Evolutionary conservation across 2,888 invertebrate genomes (phyloP), one percentile per base, ranked within the genome.

Genomic region (Cryptocephalus primarius): DNA sequence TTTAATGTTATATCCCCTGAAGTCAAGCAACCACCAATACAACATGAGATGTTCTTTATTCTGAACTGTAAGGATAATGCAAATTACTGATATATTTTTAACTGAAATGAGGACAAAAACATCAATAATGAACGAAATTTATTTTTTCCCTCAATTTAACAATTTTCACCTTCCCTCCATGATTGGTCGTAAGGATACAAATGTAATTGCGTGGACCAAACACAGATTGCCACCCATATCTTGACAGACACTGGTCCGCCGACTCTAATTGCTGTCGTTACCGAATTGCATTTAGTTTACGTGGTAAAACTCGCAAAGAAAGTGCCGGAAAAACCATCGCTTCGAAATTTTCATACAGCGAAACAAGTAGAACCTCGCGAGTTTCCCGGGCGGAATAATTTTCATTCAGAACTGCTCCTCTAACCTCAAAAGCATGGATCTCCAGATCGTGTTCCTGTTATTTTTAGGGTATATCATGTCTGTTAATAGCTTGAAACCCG

Each of bases 401-500:
- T 36, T 36, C 36, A 36, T 36, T 36, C n/a, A 36, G 36, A 6
- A 36, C n/a, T 36, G n/a, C n/a, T 6, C 11, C 36, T 36, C 36
- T 36, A 36, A 36, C 36, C 36, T 36, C n/a, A 36, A 36, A 36
- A 36, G n/a, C 47, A 64, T 63, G 64, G 59, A 63, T 44, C 43
- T 60, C 2, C 58, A 53, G 45, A 36, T 52, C 10, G 22, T 61
- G 33, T 40, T 63, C 39, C 47, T 60, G 1, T 48, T 56, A 36
- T 40, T 64, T 33, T 48, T 70, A 68, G 61, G 65, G 67, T 51
- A 49, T 31, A 46, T 60, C 9, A 61, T 67, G 64, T 71, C 73
- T 33, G 66, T 70, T 65, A 58, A 75, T 48, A 78, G 82, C 46
- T 69, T 88, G 33, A 87, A 77, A 70, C 82, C 82, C 66, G 89